Percentiles rank a stretch among this genome's conserved stretches.
Conservation (phyloP, 2,797 vertebrate genomes). For the Halcyon leucocephala region DNA sequence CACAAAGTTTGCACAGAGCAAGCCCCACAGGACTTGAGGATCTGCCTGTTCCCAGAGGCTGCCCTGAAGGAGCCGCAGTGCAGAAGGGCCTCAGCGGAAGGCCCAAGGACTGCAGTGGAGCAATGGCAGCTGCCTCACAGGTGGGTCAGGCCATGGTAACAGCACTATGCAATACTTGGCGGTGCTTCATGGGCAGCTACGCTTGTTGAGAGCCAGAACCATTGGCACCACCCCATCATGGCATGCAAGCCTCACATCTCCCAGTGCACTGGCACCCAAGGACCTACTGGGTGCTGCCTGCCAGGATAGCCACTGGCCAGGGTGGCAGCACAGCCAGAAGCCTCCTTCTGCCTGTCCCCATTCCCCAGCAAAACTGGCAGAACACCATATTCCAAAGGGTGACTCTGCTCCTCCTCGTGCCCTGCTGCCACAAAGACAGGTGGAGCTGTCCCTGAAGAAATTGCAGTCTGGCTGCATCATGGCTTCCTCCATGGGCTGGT, state of each 20-base stretch:
- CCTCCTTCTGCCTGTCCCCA: fast-evolving
- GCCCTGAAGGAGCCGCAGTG: too few relatives aligned
- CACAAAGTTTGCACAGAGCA: too few relatives aligned
- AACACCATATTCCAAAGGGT: too few relatives aligned
- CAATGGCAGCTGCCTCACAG: neutral
- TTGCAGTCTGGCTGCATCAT: fast-evolving
- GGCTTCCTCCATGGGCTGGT: neutral
- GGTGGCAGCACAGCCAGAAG: neutral
- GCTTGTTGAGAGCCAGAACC: neutral
- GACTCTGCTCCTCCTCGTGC: neutral
- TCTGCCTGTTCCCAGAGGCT: neutral
- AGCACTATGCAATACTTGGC: too few relatives aligned
- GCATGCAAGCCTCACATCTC: fast-evolving
- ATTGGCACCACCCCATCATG: fast-evolving
- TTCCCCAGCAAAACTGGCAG: too few relatives aligned
- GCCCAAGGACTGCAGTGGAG: neutral
- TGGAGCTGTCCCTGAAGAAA: neutral
- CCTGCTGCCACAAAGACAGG: neutral
- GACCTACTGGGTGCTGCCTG: neutral
- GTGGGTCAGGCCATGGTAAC: neutral
- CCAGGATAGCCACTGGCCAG: neutral
- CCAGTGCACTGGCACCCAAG: neutral
- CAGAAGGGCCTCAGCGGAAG: neutral
- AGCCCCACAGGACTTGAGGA: too few relatives aligned
- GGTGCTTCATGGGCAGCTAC: neutral